A percentile compares a stretch with the other conserved stretches of the same genome.
These are phyloP conservation scores for Pogonocherus hispidulus DNA, from an alignment of 2,888 invertebrate genomes.

Conservation along the genomic window DNA sequence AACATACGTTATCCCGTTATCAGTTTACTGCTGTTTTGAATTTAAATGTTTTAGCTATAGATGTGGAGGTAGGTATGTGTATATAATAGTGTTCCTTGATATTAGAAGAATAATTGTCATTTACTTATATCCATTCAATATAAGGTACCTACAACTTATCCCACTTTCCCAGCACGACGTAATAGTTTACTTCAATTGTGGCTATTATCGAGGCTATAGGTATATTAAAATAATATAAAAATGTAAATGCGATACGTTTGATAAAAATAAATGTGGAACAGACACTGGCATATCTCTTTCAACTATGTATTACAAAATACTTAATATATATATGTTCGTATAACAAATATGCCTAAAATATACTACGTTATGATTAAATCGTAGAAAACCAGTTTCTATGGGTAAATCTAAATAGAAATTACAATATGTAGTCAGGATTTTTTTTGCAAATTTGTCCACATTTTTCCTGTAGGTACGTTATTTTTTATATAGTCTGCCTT, in stretches of 20 bases:
- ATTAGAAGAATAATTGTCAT: neutral
- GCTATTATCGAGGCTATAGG: too few species aligned
- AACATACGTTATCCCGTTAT: slow-evolving; percentile 19
- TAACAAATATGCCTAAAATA: neutral
- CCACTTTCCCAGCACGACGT: too few species aligned
- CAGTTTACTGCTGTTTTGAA: slow-evolving; percentile 14
- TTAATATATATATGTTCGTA: neutral
- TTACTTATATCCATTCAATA: too few species aligned
- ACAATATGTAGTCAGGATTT: too few species aligned
- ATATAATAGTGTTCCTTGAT: neutral
- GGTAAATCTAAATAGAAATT: neutral
- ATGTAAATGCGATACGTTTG: neutral
- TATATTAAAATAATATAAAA: too few species aligned
- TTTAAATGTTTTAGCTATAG: slow-evolving; percentile 5
- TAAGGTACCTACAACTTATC: too few species aligned
- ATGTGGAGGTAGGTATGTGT: neutral
- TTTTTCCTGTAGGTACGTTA: too few species aligned
- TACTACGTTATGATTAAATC: neutral
- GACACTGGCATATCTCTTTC: neutral
- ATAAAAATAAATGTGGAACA: neutral
- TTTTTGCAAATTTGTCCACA: too few species aligned
- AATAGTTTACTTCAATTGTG: too few species aligned
- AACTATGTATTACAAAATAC: neutral
- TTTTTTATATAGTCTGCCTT: too few species aligned
- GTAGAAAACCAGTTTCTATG: neutral